Evolutionary conservation across 2,113 vertebrate species (phyloP).

Genomic region (Pteronura brasiliensis): DNA sequence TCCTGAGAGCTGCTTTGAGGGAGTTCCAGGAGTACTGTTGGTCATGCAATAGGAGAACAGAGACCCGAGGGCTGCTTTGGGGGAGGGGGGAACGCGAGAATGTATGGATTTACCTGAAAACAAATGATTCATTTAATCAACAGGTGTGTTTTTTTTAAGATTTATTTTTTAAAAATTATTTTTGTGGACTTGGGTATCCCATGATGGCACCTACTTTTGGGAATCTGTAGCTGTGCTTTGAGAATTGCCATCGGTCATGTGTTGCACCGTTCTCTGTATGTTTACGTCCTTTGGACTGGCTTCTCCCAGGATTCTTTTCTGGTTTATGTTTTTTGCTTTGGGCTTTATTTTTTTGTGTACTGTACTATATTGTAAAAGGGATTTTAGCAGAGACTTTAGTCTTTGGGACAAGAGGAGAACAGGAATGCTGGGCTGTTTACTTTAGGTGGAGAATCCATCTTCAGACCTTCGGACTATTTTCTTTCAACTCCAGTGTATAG

Average conservation of each 20-base stretch:
- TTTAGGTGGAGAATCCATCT: constrained; percentile 90
- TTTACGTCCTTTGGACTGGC: constrained; percentile 92
- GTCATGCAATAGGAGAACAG: constrained; percentile 87
- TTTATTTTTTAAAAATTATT: constrained; percentile 92
- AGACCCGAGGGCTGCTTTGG: constrained; percentile 84
- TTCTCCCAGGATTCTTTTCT: constrained; percentile 90
- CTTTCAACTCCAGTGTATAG: constrained; percentile 98
- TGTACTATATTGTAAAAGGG: constrained; percentile 99
- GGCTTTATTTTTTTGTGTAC: constrained; percentile 84
- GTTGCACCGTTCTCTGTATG: constrained; percentile 95
- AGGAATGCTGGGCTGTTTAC: constrained; percentile 95
- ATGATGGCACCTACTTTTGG: constrained; percentile 85
- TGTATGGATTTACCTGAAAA: constrained; percentile 88
- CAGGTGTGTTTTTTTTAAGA: constrained; percentile 89
- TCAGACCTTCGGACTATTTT: constrained; percentile 90
- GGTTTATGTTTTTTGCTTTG: constrained; percentile 78
- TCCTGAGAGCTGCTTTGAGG: constrained; percentile 81
- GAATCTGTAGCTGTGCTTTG: constrained; percentile 88
- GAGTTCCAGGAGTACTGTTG: constrained; percentile 81
- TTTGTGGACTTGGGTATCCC: constrained; percentile 89
- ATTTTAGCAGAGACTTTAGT: constrained; percentile 98
- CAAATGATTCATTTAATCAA: constrained; percentile 86
- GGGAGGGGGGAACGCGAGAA: constrained; percentile 84
- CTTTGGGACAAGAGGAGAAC: constrained; percentile 88
- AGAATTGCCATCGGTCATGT: constrained; percentile 88